Evolutionary conservation across 2,113 vertebrate genomes (phyloP).

Genomic region (Vulpes lagopus): DNA sequence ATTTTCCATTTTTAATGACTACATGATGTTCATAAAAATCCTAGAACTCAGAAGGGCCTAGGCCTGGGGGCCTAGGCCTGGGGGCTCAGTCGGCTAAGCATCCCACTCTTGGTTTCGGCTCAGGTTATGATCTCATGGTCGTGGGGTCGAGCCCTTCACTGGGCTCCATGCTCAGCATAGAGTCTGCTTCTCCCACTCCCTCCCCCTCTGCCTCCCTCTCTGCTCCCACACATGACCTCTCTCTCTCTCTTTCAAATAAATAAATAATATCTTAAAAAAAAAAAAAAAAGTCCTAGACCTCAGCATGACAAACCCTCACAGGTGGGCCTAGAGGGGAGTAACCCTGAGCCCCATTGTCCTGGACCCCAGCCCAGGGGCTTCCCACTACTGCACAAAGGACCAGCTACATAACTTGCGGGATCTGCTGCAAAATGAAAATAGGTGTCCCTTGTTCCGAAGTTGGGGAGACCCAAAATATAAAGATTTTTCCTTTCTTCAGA

Average conservation of each 20-base stretch:
- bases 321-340: neutral
- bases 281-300: neutral
- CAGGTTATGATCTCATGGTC: neutral
- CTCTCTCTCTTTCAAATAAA: neutral
- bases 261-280: neutral
- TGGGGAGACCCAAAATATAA: neutral
- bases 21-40: neutral
- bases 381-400: fast-evolving
- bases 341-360: neutral
- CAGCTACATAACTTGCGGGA: neutral
- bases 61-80: neutral
- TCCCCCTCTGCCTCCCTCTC: neutral
- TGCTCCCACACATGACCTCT: neutral
- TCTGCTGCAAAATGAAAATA: no score
- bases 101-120: neutral
- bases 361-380: neutral
- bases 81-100: neutral
- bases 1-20: neutral
- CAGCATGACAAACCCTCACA: neutral
- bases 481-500: neutral
- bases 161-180: neutral
- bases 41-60: neutral
- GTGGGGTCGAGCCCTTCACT: neutral
- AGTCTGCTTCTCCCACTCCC: neutral
- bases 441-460: neutral